These are phyloP conservation scores for Geodia barretti DNA, from an alignment of 37 sponge, comb jelly and placozoan genomes.

Conservation along the genomic window DNA sequence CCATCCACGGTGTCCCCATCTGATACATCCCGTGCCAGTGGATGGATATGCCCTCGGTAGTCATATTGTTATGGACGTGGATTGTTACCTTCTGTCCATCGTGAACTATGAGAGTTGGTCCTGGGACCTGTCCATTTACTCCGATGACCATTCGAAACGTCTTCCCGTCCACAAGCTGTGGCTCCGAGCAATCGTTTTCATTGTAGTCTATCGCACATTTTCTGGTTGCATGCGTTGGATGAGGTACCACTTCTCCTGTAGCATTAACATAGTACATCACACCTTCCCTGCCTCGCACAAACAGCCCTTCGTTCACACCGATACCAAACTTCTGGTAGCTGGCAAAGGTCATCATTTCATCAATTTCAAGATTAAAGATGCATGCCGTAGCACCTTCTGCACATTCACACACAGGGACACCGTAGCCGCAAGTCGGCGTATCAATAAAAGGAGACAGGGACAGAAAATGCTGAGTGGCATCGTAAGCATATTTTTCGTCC, in stretches of 20 bases:
- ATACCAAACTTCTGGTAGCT: constrained; percentile 25
- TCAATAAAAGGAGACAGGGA: background rate
- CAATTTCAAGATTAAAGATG: constrained; percentile 27
- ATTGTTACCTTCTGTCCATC: constrained; percentile 14
- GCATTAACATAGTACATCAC: background rate
- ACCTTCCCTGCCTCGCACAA: constrained; percentile 4
- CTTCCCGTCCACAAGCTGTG: constrained; percentile 31
- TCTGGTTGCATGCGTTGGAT: background rate
- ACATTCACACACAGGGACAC: constrained; percentile 14
- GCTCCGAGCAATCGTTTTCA: constrained; percentile 18
- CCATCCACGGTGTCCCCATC: constrained; percentile 62
- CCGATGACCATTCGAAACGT: constrained; percentile 28
- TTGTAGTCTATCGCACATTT: background rate
- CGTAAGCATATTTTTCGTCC: background rate
- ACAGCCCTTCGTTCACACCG: background rate
- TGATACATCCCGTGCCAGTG: constrained; percentile 85
- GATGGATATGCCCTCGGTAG: constrained; percentile 52
- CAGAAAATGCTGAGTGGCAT: background rate
- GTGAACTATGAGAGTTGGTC: constrained; percentile 56
- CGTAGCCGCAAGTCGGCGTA: constrained; percentile 9
- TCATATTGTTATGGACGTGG: constrained; percentile 49
- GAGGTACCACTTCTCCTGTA: background rate
- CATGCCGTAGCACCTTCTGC: background rate
- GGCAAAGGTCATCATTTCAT: constrained; percentile 38
- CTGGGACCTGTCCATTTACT: constrained; percentile 45